Evolutionary conservation across 1,140 invertebrate species (phyloP), one percentile per base, ranked within the genome.

Genomic region (Spodoptera frugiperda): DNA sequence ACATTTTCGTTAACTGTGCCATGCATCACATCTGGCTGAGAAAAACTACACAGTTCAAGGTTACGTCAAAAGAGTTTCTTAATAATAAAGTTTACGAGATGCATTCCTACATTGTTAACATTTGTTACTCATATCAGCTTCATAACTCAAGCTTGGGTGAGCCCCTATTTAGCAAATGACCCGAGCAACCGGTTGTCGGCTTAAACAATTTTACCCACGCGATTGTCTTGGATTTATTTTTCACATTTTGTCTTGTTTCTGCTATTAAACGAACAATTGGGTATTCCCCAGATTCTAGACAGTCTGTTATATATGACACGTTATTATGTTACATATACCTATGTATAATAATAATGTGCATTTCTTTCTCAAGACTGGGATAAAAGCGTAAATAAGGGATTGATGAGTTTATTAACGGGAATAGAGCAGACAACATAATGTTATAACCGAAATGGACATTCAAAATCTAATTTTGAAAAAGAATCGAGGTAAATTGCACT

Each of bases 141-240:
- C 30, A n/a, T 61, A 30, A 44, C 14, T 61, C 30, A 44, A 17
- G 2, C 33, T 10, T 11, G 54, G 8, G 3, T 11, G 54, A 17
- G 25, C 54, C 25, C 54, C 25, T 55, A n/a, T 14, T 21, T 12
- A 2, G 54, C 11, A 57, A 57, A 55, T 55, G 53, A 14, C 19
- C 19, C 53, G 53, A 25, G 53, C 53, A 55, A 55, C 53, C 53
- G 53, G 53, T 55, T 55, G 53, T 55, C 19, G 14, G 21, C 8
- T 11, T 9, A 17, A 10, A 53, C 51, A 11, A 10, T 21, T 57
- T 30, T 1, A 9, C 4, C 9, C 6, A 39, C 9, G 33, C 33
- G 33, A n/a, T n/a, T 55, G 2, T 30, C 12, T 2, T 57, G 21
- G 33, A 6, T 39, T 6, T 8, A 30, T 57, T 57, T 57, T 25